Conservation (phyloP, 2,797 vertebrate species). For the Champsocephalus gunnari region DNA sequence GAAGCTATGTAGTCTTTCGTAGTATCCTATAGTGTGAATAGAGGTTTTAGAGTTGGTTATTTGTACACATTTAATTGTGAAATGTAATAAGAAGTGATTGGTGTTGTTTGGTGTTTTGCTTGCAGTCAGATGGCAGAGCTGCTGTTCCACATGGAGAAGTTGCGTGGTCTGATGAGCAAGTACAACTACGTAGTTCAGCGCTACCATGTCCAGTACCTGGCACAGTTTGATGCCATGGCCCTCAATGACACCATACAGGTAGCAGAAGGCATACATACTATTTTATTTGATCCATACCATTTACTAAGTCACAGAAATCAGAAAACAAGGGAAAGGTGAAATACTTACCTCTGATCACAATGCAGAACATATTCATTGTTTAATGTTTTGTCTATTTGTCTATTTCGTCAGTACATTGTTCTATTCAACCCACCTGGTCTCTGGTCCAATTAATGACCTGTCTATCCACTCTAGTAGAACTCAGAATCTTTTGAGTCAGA, state of each 20-base stretch:
- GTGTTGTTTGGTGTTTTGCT: neutral
- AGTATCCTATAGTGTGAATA: neutral
- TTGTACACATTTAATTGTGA: neutral
- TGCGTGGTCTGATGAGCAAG: slow-evolving; percentile 81
- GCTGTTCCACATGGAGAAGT: slow-evolving; percentile 89
- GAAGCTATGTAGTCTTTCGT: neutral
- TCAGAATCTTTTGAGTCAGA: too few relatives aligned
- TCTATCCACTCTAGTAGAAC: too few relatives aligned
- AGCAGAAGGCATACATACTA: slow-evolving; percentile 2
- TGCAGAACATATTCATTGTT: too few relatives aligned
- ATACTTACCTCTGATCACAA: too few relatives aligned
- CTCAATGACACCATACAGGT: slow-evolving; percentile 95
- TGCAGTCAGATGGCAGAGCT: slow-evolving; percentile 90
- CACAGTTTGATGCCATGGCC: slow-evolving; percentile 90
- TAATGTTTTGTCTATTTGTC: too few relatives aligned
- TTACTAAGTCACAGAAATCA: too few relatives aligned
- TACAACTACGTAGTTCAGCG: slow-evolving; percentile 84
- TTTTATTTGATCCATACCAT: too few relatives aligned
- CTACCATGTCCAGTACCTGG: slow-evolving; percentile 92
- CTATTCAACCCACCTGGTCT: too few relatives aligned
- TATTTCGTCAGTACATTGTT: too few relatives aligned
- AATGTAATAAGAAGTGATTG: neutral
- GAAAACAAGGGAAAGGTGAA: too few relatives aligned
- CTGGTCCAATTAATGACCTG: too few relatives aligned
- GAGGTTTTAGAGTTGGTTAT: neutral